These are phyloP conservation scores for Ctenosaura bakeri DNA, from an alignment of 2,797 vertebrate genomes.

Conservation along the genomic window DNA sequence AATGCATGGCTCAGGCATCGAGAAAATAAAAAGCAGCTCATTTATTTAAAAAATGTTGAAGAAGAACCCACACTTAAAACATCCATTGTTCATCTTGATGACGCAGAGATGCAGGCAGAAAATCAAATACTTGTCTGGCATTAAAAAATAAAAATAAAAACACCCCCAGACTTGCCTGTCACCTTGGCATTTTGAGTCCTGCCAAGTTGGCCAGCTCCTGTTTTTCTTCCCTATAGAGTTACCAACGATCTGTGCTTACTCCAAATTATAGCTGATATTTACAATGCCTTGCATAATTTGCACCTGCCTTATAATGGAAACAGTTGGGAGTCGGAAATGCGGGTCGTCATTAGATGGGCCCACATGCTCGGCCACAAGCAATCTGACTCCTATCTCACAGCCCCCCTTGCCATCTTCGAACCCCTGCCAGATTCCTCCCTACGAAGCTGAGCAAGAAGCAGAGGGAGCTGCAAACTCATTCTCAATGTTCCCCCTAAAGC, in stretches of 20 bases:
- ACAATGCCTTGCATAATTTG: background rate
- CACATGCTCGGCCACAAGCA: background rate
- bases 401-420: no score
- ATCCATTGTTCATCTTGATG: background rate
- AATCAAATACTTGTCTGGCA: background rate
- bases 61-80: background rate
- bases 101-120: background rate
- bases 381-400: background rate
- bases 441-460: background rate
- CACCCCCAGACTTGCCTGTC: background rate
- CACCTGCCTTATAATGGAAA: background rate
- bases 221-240: no score
- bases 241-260: background rate
- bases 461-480: background rate
- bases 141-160: background rate
- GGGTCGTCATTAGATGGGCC: background rate
- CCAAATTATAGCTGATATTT: conserved; percentile 27
- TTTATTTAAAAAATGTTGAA: no score
- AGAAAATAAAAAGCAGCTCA: background rate
- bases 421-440: background rate
- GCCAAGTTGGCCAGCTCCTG: background rate
- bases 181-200: conserved; percentile 1
- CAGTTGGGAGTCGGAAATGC: background rate
- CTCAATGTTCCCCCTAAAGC: background rate
- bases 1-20: background rate